Conservation (phyloP, 2,113 vertebrate species). For the Ammodytes marinus region DNA sequence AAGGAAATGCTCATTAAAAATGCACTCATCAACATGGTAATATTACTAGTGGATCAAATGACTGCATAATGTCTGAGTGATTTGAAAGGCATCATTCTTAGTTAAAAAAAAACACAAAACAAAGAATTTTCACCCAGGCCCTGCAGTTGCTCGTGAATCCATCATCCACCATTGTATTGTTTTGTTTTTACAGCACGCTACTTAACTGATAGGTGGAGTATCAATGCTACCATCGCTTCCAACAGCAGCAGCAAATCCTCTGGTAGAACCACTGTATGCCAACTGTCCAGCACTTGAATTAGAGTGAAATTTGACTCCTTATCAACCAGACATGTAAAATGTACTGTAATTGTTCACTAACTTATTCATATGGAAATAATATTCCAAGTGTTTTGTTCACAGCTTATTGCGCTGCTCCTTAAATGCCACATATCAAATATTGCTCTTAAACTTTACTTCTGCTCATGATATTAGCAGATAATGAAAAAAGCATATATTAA, state of each 20-base stretch:
- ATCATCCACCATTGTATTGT: background rate
- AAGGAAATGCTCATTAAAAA: slow-evolving; percentile 5
- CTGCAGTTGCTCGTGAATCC: background rate
- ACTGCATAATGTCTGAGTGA: background rate
- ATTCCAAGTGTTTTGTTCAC: background rate
- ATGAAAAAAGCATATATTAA: background rate
- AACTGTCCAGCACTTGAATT: background rate
- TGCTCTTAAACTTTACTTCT: background rate
- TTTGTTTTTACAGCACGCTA: background rate
- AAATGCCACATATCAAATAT: background rate
- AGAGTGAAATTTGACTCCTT: background rate
- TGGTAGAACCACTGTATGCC: background rate
- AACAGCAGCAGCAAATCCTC: background rate
- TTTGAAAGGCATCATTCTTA: slow-evolving; percentile 6
- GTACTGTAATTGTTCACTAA: background rate
- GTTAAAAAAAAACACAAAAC: background rate
- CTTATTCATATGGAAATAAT: background rate
- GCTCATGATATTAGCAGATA: background rate
- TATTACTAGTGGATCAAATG: slow-evolving; percentile 4
- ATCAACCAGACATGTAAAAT: background rate
- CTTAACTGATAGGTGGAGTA: background rate
- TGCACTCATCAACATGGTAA: slow-evolving; percentile 17
- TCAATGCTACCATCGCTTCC: background rate
- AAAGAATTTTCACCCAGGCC: background rate
- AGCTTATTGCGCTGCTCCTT: background rate